phyloP scores from a whole-genome alignment of 2,888 invertebrate species.

The Thymelicus acteon region DNA sequence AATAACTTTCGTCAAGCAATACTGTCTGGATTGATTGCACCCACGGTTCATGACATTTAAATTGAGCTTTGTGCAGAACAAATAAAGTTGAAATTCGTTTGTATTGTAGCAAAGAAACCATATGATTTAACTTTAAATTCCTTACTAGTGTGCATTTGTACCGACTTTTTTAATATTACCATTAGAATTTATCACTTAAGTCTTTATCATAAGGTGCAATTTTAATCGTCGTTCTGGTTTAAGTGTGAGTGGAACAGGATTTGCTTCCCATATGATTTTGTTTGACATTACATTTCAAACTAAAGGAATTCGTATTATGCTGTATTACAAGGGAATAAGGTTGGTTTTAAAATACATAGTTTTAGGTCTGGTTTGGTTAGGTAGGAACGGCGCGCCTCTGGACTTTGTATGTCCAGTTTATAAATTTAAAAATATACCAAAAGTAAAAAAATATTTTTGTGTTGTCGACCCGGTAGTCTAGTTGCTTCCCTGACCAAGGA shows the following conservation, averaged over 20 bases:
- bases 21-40: neutral
- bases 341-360: conserved; percentile 43
- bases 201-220: neutral
- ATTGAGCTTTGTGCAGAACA: neutral
- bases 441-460: conserved; percentile 16
- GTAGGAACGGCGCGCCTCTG: conserved; percentile 54
- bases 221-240: conserved; percentile 40
- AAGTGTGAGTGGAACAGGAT: conserved; percentile 68
- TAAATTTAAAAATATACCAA: conserved; percentile 48
- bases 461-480: too few relatives aligned
- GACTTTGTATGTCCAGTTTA: conserved; percentile 52
- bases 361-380: conserved; percentile 66
- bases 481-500: too few relatives aligned
- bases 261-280: conserved; percentile 79
- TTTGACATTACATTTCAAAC: conserved; percentile 69
- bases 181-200: conserved; percentile 42
- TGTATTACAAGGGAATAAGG: conserved; percentile 41
- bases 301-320: conserved; percentile 42
- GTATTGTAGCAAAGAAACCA: conserved; percentile 46
- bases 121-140: conserved; percentile 73
- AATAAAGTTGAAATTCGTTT: conserved; percentile 39
- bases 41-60: conserved; percentile 22
- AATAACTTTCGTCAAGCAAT: neutral
- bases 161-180: conserved; percentile 47
- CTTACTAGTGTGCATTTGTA: conserved; percentile 57